Evolutionary conservation across 2,888 invertebrate species (phyloP).

Genomic region (Stegana nigrithorax): DNA sequence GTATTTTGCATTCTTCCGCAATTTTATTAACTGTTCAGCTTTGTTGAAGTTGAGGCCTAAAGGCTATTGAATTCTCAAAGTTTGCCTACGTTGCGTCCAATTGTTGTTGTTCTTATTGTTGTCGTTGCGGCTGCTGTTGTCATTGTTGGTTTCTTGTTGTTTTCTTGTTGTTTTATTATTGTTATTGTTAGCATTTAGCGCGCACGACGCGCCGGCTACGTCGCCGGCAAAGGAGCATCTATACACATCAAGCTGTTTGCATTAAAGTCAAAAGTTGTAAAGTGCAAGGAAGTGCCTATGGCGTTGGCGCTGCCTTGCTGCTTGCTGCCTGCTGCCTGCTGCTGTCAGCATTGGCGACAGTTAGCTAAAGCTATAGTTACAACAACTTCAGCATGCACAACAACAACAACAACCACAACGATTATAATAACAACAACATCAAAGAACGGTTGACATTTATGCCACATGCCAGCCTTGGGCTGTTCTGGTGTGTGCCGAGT

Average conservation of each 20-base stretch:
- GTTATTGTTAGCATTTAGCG: background rate
- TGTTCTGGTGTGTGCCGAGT: conserved; percentile 22
- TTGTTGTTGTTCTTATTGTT: conserved; percentile 19
- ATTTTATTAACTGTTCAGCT: no score
- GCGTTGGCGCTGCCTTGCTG: conserved; percentile 34
- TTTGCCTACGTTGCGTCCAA: conserved; percentile 17
- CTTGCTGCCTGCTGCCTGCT: conserved; percentile 3
- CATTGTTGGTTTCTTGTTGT: no score
- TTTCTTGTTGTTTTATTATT: no score
- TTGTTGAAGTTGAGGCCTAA: background rate
- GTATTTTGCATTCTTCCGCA: background rate
- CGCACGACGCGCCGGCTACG: no score
- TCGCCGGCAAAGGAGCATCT: background rate
- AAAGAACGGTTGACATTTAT: conserved; percentile 57
- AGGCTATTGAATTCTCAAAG: conserved; percentile 4
- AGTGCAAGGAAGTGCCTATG: conserved; percentile 36
- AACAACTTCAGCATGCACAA: conserved; percentile 30
- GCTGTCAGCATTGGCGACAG: conserved; percentile 50
- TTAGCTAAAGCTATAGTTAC: conserved; percentile 48
- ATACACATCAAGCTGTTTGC: conserved; percentile 23
- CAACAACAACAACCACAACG: conserved; percentile 19
- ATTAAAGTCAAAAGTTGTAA: conserved; percentile 25
- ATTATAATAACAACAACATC: conserved; percentile 16
- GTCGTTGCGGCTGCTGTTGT: no score
- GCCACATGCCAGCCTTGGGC: conserved; percentile 53